Conservation (phyloP, 2,797 vertebrate species). For the Gobionotothen gibberifrons region DNA sequence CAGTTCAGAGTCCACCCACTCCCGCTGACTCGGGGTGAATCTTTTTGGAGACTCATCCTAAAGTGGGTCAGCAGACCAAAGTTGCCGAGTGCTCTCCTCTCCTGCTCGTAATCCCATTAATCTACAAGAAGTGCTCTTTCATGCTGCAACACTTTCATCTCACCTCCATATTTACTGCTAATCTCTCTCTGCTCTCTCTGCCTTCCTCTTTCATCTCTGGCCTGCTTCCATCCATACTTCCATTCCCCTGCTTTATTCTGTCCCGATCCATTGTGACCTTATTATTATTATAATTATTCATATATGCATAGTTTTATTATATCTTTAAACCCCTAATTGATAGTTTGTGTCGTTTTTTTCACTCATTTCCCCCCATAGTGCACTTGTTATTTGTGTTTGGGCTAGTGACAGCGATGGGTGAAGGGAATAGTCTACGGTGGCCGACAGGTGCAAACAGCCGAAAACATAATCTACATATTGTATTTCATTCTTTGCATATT, state of each 20-base stretch:
- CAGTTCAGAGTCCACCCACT: conserved; percentile 20
- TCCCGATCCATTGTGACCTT: no score
- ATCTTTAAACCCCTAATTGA: no score
- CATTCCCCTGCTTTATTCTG: not conserved
- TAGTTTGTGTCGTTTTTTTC: no score
- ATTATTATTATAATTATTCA: no score
- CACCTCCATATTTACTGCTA: conserved; percentile 61
- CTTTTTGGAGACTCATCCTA: conserved; percentile 42
- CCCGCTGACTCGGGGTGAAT: conserved; percentile 19
- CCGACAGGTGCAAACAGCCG: no score
- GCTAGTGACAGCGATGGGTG: no score
- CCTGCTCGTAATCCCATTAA: conserved; percentile 68
- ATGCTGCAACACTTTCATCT: conserved; percentile 70
- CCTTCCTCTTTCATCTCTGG: conserved; percentile 54
- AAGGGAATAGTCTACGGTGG: no score
- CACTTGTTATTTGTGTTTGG: no score
- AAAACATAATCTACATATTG: no score
- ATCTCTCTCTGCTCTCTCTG: conserved; percentile 29
- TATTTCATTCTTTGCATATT: no score
- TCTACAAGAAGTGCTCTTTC: conserved; percentile 59
- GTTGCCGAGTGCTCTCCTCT: conserved; percentile 47
- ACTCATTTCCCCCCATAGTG: no score
- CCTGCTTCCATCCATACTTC: conserved; percentile 7
- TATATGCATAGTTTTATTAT: no score
- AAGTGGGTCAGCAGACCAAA: conserved; percentile 69